Evolutionary conservation across 2,888 invertebrate species (phyloP).

Genomic region (Melikaiella ostensackeni): DNA sequence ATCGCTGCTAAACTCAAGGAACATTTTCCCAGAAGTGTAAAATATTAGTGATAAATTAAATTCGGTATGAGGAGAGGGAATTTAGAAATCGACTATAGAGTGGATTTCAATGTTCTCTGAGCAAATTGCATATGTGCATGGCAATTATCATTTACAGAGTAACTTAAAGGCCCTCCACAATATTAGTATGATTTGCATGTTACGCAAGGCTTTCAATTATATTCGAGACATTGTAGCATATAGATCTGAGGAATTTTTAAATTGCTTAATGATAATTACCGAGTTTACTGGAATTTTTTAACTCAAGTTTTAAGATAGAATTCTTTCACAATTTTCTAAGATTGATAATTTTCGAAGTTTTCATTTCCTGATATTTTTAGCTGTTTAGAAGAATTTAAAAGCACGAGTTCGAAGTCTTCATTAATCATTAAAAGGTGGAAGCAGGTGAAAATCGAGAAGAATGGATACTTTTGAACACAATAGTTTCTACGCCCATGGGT

Average conservation of each 20-base stretch:
- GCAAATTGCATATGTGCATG: background rate
- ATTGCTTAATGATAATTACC: constrained; percentile 23
- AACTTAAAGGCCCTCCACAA: constrained; percentile 12
- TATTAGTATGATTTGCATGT: constrained; percentile 24
- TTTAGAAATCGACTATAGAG: constrained; percentile 17
- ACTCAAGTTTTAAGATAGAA: background rate
- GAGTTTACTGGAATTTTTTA: constrained; percentile 3
- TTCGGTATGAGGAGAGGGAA: background rate
- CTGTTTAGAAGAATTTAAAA: background rate
- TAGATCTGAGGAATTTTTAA: constrained; percentile 40
- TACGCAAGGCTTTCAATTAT: constrained; percentile 34
- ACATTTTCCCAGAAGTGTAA: background rate
- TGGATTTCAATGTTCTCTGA: background rate
- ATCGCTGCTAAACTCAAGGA: constrained; percentile 9
- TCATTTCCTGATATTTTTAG: background rate
- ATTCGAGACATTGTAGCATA: background rate
- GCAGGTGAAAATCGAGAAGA: constrained; percentile 44
- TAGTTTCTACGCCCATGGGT: constrained; percentile 32
- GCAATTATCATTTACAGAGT: constrained; percentile 27
- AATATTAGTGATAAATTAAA: constrained; percentile 21
- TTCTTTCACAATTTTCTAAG: background rate
- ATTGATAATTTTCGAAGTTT: background rate
- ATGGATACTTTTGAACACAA: constrained; percentile 33
- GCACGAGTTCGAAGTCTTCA: constrained; percentile 7
- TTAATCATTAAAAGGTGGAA: constrained; percentile 36